phyloP scores from a whole-genome alignment of 2,113 vertebrate species.

The Erinaceus europaeus region DNA sequence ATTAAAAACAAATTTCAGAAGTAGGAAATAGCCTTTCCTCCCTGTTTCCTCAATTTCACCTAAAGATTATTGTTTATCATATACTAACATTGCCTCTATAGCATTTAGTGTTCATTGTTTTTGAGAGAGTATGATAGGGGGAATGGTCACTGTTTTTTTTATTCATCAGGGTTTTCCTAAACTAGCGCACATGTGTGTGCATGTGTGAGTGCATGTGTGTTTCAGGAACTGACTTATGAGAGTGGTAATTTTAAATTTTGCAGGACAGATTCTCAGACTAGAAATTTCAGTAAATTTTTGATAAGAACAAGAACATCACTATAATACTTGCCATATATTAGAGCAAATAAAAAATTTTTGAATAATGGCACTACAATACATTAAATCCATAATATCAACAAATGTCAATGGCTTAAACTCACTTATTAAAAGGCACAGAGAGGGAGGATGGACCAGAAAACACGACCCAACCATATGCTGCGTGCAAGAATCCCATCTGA shows the following conservation, averaged over 20 bases:
- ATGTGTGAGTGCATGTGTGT: not conserved
- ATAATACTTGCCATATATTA: too few species aligned
- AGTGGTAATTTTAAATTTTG: not conserved
- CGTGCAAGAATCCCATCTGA: too few species aligned
- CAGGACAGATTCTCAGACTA: rapidly evolving
- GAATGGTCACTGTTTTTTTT: not conserved
- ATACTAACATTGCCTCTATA: not conserved
- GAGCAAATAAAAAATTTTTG: too few species aligned
- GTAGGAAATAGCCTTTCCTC: not conserved
- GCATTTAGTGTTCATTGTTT: not conserved
- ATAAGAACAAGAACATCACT: not conserved
- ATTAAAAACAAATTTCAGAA: conserved; percentile 30
- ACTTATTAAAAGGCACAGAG: too few species aligned
- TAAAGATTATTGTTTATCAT: not conserved
- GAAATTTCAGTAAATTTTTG: too few species aligned
- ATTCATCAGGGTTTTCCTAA: not conserved
- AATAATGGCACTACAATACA: too few species aligned
- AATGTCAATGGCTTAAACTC: too few species aligned
- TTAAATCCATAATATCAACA: too few species aligned
- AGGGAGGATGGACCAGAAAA: too few species aligned
- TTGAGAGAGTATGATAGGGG: rapidly evolving
- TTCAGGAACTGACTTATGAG: not conserved
- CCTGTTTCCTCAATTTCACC: not conserved
- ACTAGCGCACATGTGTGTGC: not conserved
- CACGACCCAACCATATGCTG: too few species aligned